phyloP scores from a whole-genome alignment of 1,140 invertebrate genomes.

The Aphaenogaster rudis region DNA sequence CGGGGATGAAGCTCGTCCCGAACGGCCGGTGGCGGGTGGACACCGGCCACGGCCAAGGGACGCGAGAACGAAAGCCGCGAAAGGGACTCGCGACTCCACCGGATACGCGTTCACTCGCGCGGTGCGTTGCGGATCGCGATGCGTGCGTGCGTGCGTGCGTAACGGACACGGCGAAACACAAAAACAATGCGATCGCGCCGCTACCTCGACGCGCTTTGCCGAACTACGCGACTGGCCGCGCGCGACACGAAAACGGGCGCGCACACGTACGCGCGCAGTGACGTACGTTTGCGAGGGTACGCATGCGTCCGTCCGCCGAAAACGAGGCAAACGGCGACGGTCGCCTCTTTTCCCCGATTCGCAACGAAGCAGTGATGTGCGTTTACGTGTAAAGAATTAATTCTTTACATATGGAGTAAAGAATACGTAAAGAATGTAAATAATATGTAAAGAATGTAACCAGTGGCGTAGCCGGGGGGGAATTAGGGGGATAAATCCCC shows the following conservation, averaged over 20 bases:
- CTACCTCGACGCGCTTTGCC: constrained; percentile 75
- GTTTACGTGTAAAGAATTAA: too few relatives aligned
- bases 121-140: constrained; percentile 13
- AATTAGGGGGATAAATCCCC: too few relatives aligned
- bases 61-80: neutral
- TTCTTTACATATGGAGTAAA: too few relatives aligned
- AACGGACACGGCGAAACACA: constrained; percentile 68
- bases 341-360: neutral
- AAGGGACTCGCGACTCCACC: neutral
- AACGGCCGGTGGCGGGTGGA: neutral
- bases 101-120: constrained; percentile 31
- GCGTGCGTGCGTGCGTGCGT: constrained; percentile 7
- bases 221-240: constrained; percentile 70
- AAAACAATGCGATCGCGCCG: constrained; percentile 79
- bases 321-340: neutral
- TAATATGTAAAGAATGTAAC: too few relatives aligned
- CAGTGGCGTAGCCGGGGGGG: too few relatives aligned
- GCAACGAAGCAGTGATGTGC: too few relatives aligned
- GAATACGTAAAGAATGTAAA: too few relatives aligned
- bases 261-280: constrained; percentile 43
- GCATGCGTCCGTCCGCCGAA: constrained; percentile 65
- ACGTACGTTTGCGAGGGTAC: constrained; percentile 36
- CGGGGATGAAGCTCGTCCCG: neutral
- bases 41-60: neutral
- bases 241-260: constrained; percentile 27